Base-by-base conservation (phyloP, 1,140 invertebrate species). In the Hyles euphorbiae region DNA sequence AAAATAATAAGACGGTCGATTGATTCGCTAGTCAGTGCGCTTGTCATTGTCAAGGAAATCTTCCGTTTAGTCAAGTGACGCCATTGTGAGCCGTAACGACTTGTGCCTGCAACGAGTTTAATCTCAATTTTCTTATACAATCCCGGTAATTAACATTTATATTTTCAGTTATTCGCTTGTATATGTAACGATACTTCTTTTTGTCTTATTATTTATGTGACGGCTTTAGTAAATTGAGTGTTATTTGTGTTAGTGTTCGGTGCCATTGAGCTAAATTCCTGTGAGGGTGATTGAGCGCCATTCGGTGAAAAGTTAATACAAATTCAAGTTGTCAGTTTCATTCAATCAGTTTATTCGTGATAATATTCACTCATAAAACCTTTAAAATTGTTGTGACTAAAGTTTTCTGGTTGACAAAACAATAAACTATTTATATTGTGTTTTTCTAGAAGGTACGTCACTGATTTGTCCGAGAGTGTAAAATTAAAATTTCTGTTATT, bases 51-150 rank as follows among this genome's bases (percentile, higher is more conserved):
- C 83, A 85, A 64, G 59, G 52, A 60, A 65, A 59, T 83, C 82
- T 85, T 87, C 85, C 84, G 81, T 76, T 80, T 81, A 72, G 82
- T 83, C 74, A 87, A 90, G 88, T 91, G 91, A 93, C 93, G 93
- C 93, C 93, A 94, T 94, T 94, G 93, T 94, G 93, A 92, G 88
- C 93, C 92, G 90, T 94, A 94, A 92, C 92, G 93, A 93, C 93
- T 93, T 91, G 90, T 78, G 55, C 65, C 75, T 78, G 87, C 83
- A 83, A 87, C 84, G 79, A 91, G 90, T 91, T 91, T 86, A 91
- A 93, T 92, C 92, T 89, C 83, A 78, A 89, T 91, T 90, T 92
- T 91, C 91, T 91, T 90, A 89, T 85, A 91, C 91, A 92, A 92
- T 93, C 92, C 83, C 72, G 78, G 82, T 89, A 91, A 91, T 81